These are phyloP conservation scores for Acanthis flammea DNA, from an alignment of 2,797 vertebrate genomes.

Conservation along the genomic window DNA sequence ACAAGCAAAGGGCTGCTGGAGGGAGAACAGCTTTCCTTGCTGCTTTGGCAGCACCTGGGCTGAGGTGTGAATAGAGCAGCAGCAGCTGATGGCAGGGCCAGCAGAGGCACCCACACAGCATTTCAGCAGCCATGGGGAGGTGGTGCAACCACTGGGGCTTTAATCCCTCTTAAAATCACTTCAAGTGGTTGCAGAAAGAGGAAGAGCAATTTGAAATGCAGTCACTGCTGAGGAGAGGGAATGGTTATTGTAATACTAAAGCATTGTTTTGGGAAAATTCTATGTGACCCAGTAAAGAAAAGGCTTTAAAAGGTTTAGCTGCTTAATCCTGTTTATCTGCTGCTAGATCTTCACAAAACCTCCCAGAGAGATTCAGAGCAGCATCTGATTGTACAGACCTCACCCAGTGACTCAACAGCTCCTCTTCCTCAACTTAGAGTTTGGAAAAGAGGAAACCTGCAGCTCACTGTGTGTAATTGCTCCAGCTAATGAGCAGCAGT, in stretches of 20 bases:
- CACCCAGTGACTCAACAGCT: background rate
- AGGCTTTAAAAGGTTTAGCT: constrained; percentile 16
- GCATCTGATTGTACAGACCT: background rate
- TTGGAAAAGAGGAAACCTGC: fast-evolving
- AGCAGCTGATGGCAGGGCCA: background rate
- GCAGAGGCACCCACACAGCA: fast-evolving
- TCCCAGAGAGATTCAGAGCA: background rate
- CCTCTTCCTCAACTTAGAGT: background rate
- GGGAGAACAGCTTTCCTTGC: background rate
- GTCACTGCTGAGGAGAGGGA: background rate
- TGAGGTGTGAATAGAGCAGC: background rate
- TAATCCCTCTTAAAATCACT: background rate
- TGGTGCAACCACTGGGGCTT: background rate
- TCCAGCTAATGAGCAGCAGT: background rate
- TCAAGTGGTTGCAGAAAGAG: fast-evolving
- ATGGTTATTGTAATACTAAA: background rate
- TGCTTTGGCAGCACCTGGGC: background rate
- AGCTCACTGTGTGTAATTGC: background rate
- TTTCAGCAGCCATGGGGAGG: background rate
- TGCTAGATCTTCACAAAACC: background rate
- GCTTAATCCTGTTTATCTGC: constrained; percentile 23
- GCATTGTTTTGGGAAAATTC: background rate
- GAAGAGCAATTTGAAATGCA: background rate
- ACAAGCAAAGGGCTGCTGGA: background rate
- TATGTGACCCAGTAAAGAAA: background rate